Evolutionary conservation across 2,888 invertebrate species (phyloP).

Genomic region (Thelaira solivaga): DNA sequence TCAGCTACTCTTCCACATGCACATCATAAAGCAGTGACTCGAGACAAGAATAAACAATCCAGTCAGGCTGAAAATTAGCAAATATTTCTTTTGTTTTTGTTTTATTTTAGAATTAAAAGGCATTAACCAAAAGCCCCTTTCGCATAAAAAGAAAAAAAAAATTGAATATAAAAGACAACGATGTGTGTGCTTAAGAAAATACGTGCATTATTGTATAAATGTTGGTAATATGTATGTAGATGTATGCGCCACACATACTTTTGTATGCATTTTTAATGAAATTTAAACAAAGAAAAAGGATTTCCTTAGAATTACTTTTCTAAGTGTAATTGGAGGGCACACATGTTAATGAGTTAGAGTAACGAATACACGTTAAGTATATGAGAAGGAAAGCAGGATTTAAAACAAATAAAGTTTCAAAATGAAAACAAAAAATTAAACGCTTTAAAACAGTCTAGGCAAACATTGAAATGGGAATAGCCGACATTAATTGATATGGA

Average conservation of each 20-base stretch:
- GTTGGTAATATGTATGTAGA: no score
- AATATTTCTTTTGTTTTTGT: constrained; percentile 23
- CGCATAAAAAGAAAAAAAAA: constrained; percentile 7
- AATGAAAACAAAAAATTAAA: neutral
- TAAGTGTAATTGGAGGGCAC: constrained; percentile 52
- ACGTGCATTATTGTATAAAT: constrained; percentile 21
- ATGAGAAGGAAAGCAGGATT: neutral
- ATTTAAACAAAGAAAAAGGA: constrained; percentile 52
- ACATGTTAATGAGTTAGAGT: constrained; percentile 56
- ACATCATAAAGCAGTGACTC: constrained; percentile 48
- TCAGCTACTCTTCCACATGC: neutral
- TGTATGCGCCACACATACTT: constrained; percentile 25
- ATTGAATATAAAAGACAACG: neutral
- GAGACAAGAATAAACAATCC: constrained; percentile 56
- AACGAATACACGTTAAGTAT: neutral
- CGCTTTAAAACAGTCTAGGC: no score
- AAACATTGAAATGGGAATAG: no score
- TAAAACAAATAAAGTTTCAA: neutral
- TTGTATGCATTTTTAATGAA: constrained; percentile 50
- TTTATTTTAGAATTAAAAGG: constrained; percentile 22
- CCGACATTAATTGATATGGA: no score
- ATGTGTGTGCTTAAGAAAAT: constrained; percentile 41
- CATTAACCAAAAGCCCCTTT: constrained; percentile 32
- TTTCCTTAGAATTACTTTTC: constrained; percentile 53
- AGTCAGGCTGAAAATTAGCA: constrained; percentile 59